Percentiles rank a stretch among this genome's conserved stretches.
Conservation (phyloP, 2,113 vertebrate species). For the Dipodomys stephensi region DNA sequence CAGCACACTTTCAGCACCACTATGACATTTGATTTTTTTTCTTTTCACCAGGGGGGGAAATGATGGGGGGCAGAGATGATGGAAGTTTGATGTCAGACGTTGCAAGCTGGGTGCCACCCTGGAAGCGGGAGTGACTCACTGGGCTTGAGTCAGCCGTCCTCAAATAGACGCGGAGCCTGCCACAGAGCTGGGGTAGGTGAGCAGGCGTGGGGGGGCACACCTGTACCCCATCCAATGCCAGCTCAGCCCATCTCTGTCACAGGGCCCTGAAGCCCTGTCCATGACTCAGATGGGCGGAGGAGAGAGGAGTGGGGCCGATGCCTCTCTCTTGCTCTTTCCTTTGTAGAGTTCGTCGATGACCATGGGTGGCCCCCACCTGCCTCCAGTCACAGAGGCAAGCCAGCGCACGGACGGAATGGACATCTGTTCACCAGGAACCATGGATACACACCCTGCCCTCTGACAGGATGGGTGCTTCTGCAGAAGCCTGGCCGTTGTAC, state of each 20-base stretch:
- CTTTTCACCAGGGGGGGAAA: background rate
- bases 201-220: background rate
- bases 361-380: background rate
- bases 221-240: background rate
- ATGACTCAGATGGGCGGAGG: background rate
- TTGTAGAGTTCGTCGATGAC: slow-evolving; percentile 49
- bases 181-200: slow-evolving; percentile 3
- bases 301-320: background rate
- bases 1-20: background rate
- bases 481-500: background rate
- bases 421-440: background rate
- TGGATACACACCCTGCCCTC: fast-evolving
- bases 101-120: background rate
- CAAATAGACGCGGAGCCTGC: background rate
- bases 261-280: background rate
- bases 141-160: background rate
- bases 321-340: background rate
- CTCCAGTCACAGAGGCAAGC: background rate
- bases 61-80: background rate
- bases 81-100: background rate
- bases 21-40: background rate
- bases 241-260: background rate
- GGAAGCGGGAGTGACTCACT: background rate
- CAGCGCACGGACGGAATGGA: background rate
- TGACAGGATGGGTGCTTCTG: background rate